Percentiles rank a stretch among this genome's conserved stretches.
Evolutionary conservation across 2,888 invertebrate genomes (phyloP).

Genomic region (Lissonota sp.): DNA sequence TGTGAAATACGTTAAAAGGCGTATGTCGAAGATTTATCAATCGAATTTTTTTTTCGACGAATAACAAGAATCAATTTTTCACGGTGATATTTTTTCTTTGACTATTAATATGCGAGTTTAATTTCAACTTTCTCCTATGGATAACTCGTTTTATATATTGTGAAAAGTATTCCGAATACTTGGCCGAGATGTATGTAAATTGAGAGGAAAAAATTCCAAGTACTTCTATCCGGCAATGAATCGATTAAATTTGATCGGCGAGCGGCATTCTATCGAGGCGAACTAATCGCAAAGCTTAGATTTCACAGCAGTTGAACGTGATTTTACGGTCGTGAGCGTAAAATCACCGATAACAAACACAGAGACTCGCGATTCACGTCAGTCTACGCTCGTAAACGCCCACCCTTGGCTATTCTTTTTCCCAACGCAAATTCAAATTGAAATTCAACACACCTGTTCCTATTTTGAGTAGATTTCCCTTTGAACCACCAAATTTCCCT

Average conservation of each 20-base stretch:
- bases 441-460: no score
- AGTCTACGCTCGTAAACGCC: slow-evolving; percentile 1
- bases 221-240: slow-evolving; percentile 14
- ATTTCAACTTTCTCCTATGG: no score
- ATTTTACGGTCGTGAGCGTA: slow-evolving; percentile 72
- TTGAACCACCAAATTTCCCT: no score
- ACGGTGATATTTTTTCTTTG: neutral
- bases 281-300: slow-evolving; percentile 74
- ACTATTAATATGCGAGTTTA: neutral
- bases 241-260: slow-evolving; percentile 39
- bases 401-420: neutral
- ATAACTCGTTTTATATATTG: neutral
- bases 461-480: no score
- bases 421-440: neutral
- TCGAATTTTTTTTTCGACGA: no score
- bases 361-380: slow-evolving; percentile 1
- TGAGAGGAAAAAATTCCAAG: neutral
- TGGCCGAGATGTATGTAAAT: neutral
- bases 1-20: no score
- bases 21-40: no score
- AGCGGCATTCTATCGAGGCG: slow-evolving; percentile 62
- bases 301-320: slow-evolving; percentile 72
- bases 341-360: slow-evolving; percentile 62
- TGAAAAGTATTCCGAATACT: neutral
- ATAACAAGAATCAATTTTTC: no score